phyloP scores from a whole-genome alignment of 2,113 vertebrate species.

The Erpornis zantholeuca region DNA sequence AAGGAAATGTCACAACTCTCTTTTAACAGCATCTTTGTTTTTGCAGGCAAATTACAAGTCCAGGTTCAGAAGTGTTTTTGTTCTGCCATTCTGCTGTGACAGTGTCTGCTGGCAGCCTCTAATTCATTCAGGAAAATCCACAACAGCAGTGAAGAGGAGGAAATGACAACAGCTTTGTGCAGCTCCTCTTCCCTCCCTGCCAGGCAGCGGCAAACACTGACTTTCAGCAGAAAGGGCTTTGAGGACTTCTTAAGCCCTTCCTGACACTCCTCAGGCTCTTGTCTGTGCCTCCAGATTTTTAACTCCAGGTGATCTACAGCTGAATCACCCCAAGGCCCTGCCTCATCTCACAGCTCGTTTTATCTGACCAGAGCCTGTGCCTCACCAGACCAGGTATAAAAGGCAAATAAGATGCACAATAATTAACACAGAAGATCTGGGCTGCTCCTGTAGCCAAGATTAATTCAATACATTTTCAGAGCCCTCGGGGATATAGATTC shows the following conservation, averaged over 20 bases:
- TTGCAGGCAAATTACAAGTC: neutral
- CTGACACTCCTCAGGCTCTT: neutral
- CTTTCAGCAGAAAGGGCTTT: fast-evolving
- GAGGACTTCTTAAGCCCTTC: neutral
- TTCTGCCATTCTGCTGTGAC: neutral
- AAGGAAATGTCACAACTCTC: neutral
- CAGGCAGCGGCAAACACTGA: neutral
- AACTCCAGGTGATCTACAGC: neutral
- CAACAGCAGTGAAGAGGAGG: neutral
- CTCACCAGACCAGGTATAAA: neutral
- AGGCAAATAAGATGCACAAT: neutral
- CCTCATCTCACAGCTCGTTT: neutral
- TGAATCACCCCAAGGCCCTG: neutral
- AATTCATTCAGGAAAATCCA: neutral
- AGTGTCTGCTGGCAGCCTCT: neutral
- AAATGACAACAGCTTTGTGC: neutral
- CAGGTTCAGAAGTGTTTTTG: neutral
- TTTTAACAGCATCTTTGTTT: neutral
- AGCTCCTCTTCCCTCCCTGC: neutral
- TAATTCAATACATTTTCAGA: neutral
- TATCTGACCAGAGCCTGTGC: neutral
- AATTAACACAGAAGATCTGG: neutral
- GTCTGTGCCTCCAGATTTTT: fast-evolving
- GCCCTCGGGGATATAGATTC: neutral
- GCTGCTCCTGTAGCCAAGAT: neutral